Evolutionary conservation across 2,797 vertebrate species (phyloP).

Genomic region (Leucoraja ocellata): DNA sequence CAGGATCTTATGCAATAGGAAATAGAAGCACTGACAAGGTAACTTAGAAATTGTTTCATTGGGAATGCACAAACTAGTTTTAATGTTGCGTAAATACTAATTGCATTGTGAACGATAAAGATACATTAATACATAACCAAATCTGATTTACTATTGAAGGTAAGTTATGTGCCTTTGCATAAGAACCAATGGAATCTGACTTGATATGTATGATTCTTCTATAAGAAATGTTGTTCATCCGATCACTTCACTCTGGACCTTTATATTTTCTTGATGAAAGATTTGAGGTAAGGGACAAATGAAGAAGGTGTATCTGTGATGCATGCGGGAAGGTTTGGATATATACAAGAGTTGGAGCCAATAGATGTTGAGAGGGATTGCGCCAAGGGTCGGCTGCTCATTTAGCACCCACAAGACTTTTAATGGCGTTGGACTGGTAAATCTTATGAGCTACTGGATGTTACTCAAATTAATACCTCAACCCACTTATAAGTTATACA

Average conservation of each 20-base stretch:
- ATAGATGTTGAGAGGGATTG: no score
- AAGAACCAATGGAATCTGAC: background rate
- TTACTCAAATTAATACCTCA: no score
- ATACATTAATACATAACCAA: background rate
- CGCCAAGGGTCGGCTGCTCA: no score
- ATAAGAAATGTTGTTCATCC: no score
- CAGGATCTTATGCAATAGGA: conserved; percentile 64
- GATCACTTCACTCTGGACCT: background rate
- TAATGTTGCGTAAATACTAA: background rate
- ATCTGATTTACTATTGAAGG: no score
- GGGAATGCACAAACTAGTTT: background rate
- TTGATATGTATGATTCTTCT: background rate
- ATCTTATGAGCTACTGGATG: no score
- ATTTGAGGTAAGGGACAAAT: background rate
- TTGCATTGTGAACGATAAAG: background rate
- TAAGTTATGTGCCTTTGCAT: background rate
- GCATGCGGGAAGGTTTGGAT: no score
- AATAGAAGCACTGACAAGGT: conserved; percentile 52
- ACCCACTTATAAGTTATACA: no score
- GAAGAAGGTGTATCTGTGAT: no score
- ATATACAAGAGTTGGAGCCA: no score
- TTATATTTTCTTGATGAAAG: background rate
- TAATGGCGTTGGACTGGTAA: no score
- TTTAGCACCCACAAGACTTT: no score
- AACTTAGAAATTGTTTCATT: conserved; percentile 42